These are phyloP conservation scores for Chaetura pelagica DNA, from an alignment of 2,113 vertebrate species.

Conservation along the genomic window DNA sequence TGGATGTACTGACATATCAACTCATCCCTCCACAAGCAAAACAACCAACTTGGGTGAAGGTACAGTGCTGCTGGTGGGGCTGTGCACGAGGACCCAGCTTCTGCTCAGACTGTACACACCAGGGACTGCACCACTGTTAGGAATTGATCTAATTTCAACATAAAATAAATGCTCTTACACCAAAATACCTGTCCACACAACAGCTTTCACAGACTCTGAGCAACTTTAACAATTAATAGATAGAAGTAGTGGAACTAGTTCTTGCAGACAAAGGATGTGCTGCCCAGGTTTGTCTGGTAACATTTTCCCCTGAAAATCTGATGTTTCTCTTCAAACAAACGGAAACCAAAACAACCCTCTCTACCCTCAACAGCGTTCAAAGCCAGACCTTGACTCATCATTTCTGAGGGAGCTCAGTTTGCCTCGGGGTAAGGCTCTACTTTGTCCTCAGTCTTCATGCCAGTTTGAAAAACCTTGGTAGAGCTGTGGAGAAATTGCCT, in stretches of 20 bases:
- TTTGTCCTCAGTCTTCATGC: background rate
- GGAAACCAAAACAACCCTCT: background rate
- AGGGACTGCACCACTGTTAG: background rate
- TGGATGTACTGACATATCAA: background rate
- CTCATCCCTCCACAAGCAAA: accelerated
- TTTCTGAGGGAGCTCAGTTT: background rate
- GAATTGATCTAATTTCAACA: background rate
- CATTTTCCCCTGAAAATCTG: background rate
- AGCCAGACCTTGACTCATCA: background rate
- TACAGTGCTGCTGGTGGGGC: background rate
- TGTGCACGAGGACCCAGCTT: accelerated
- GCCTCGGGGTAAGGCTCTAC: background rate
- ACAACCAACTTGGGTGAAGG: accelerated
- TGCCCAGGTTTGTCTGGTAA: background rate
- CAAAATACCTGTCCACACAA: background rate
- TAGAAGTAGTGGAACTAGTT: background rate
- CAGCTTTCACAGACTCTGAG: background rate
- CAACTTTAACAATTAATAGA: background rate
- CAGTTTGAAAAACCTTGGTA: background rate
- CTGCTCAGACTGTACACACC: background rate
- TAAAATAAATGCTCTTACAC: background rate
- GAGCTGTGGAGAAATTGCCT: background rate
- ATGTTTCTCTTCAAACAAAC: background rate
- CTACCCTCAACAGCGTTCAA: background rate
- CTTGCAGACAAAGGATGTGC: background rate